Base-by-base conservation (phyloP, 2,113 vertebrate species). In the Erythrocercus mccallii region DNA sequence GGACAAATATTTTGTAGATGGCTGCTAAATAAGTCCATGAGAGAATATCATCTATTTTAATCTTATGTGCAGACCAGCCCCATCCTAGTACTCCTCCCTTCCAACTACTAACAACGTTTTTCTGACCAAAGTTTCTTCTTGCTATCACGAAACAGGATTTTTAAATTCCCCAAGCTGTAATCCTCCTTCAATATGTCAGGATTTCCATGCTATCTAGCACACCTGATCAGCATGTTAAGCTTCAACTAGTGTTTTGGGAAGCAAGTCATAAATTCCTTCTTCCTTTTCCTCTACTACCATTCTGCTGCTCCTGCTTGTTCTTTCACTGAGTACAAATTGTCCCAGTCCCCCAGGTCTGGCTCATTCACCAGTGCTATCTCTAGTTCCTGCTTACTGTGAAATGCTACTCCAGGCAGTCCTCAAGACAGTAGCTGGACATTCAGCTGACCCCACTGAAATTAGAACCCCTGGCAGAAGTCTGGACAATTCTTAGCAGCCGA, bases 351-450 rank as follows among this genome's bases (percentile, higher is more conserved):
- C 42, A 58, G 38, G 30, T 40, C 20, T 53, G 56, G 7, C 27
- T 81, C 14, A 42, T 10, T 45, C 35, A 57, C 8, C n/a, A 38
- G 38, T 35, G 19, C 11, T 53, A 10, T 33, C 64, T 61, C 58
- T 57, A 24, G 19, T 44, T 91, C 47, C 28, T 65, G 14, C 30
- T 86, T 56, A 31, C 18, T 65, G 13, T 33, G 4, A 76, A 83
- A 86, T 25, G 25, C 6, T 65, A 0, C 17, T 12, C 6, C 57
- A 80, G 48, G 21, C 14, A 65, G n/a, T 60, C 8, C 8, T 6
- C 27, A 77, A 53, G 33, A 24, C 3, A 53, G 22, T 1, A 3
- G 12, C 24, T 38, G 17, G 21, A 35, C 0, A 0, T 61, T 73
- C 65, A 84, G 15, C 19, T 57, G 40, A 15, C 5, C 28, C 1